These are phyloP conservation scores for Fragum fragum DNA, from an alignment of 2,888 invertebrate genomes.

Conservation along the genomic window DNA sequence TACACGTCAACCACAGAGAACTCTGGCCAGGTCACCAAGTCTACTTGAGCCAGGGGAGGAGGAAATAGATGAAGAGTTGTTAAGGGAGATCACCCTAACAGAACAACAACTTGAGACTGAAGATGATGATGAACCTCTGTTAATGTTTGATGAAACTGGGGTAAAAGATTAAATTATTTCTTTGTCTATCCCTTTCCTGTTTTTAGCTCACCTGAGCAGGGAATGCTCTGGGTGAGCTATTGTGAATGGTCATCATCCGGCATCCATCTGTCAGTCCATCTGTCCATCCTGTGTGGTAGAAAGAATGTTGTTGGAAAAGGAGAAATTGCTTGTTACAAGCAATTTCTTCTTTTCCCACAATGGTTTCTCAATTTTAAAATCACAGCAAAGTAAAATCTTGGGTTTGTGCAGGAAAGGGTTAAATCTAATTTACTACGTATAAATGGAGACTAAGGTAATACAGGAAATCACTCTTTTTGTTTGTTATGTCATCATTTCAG, in stretches of 20 bases:
- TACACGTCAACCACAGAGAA: conserved; percentile 41
- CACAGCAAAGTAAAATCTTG: too few species aligned
- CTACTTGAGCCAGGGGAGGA: conserved; percentile 32
- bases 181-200: background rate
- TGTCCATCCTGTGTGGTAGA: background rate
- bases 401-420: too few species aligned
- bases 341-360: too few species aligned
- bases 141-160: conserved; percentile 73
- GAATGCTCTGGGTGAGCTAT: too few species aligned
- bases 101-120: conserved; percentile 71
- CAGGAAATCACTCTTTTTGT: too few species aligned
- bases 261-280: too few species aligned
- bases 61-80: conserved; percentile 67
- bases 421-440: background rate
- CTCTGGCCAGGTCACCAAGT: conserved; percentile 45
- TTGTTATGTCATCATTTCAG: too few species aligned
- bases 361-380: too few species aligned
- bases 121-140: conserved; percentile 76
- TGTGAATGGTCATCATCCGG: too few species aligned
- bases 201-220: background rate
- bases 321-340: too few species aligned
- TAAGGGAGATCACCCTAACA: conserved; percentile 58
- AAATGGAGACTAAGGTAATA: background rate
- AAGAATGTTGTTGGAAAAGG: too few species aligned
- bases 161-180: too few species aligned